phyloP scores from a whole-genome alignment of 2,797 vertebrate species.

The Pipistrellus pygmaeus region DNA sequence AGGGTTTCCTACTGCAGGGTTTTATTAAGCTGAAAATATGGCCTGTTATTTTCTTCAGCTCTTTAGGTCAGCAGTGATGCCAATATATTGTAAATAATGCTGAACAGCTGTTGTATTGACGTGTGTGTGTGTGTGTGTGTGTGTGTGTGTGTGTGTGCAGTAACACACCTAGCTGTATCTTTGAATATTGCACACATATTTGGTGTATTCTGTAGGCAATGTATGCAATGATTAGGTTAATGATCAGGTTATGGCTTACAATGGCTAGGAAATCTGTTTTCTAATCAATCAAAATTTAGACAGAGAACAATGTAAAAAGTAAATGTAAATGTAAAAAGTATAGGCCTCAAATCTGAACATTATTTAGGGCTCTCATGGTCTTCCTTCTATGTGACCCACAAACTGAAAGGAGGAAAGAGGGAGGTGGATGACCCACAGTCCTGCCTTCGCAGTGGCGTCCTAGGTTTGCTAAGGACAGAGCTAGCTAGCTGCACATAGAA shows the following conservation, averaged over 20 bases:
- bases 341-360: not conserved
- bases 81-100: constrained; percentile 86
- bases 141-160: too few species aligned
- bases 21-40: constrained; percentile 89
- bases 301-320: not conserved
- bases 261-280: not conserved
- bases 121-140: constrained; percentile 49
- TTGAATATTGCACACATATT: not conserved
- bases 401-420: not conserved
- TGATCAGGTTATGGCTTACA: not conserved
- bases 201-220: not conserved
- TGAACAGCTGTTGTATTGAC: constrained; percentile 83
- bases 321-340: not conserved
- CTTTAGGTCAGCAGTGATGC: constrained; percentile 87
- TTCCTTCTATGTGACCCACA: not conserved
- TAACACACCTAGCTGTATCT: not conserved
- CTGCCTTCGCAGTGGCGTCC: not conserved
- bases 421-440: not conserved
- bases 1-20: constrained; percentile 88
- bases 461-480: not conserved
- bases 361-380: not conserved
- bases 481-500: not conserved
- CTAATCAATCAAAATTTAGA: not conserved
- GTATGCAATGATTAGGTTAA: not conserved
- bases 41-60: constrained; percentile 88